Evolutionary conservation across 1,140 invertebrate species (phyloP).

Genomic region (Dinoponera quadriceps): DNA sequence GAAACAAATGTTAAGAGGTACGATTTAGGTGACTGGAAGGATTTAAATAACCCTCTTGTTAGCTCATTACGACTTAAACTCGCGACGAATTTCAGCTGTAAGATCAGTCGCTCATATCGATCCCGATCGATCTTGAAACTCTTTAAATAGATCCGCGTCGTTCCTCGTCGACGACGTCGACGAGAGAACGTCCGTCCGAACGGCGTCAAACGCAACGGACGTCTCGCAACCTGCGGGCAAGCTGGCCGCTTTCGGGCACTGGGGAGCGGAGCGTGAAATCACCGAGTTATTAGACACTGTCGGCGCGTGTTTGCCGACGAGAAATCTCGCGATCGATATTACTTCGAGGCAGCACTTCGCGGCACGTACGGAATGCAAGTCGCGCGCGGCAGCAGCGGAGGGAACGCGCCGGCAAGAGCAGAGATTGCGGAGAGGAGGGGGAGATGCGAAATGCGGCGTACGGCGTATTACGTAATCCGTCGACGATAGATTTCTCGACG

Average conservation of each 20-base stretch:
- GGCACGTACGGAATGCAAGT: neutral
- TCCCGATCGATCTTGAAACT: too few relatives aligned
- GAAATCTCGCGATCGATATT: conserved; percentile 42
- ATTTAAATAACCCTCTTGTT: too few relatives aligned
- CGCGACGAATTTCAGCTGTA: too few relatives aligned
- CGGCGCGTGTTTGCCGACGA: conserved; percentile 10
- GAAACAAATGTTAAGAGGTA: too few relatives aligned
- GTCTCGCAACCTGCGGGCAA: neutral
- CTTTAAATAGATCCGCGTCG: neutral
- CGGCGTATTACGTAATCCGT: neutral
- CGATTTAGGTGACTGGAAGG: too few relatives aligned
- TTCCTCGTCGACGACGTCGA: neutral
- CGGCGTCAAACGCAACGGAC: neutral
- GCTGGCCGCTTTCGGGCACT: too few relatives aligned
- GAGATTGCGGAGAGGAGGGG: too few relatives aligned
- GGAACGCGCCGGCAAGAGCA: neutral
- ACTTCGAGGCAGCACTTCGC: neutral
- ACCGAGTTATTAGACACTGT: neutral
- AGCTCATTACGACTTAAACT: too few relatives aligned
- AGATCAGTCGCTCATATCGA: too few relatives aligned
- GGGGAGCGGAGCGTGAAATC: conserved; percentile 2
- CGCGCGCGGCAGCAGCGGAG: neutral
- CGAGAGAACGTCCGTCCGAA: neutral
- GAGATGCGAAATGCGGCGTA: neutral
- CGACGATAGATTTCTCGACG: neutral